Conservation (phyloP, 2,113 vertebrate genomes). For the Megaleporinus macrocephalus region DNA sequence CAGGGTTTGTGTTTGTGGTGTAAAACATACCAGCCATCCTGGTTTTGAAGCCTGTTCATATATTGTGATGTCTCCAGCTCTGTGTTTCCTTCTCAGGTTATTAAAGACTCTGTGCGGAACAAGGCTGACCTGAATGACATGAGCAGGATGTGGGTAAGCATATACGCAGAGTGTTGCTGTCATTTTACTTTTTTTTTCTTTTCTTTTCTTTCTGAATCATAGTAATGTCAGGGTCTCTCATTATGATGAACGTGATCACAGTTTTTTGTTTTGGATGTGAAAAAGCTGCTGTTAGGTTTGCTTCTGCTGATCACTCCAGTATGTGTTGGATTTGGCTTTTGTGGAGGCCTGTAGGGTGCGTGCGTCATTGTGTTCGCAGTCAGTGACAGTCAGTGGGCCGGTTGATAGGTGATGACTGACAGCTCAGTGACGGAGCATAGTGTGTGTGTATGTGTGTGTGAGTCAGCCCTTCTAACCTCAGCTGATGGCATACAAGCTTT, state of each 20-base stretch:
- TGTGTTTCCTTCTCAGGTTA: constrained; percentile 78
- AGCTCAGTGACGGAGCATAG: constrained; percentile 20
- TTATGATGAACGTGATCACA: background rate
- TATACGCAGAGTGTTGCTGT: background rate
- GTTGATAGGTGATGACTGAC: constrained; percentile 29
- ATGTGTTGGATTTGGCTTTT: constrained; percentile 4
- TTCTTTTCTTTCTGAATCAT: background rate
- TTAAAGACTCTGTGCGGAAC: constrained; percentile 95
- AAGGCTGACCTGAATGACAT: constrained; percentile 93
- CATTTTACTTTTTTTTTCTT: no score
- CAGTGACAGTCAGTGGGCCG: background rate
- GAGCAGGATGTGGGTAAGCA: constrained; percentile 99
- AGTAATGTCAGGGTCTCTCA: background rate
- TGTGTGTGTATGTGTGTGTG: constrained; percentile 18
- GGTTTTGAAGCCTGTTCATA: background rate
- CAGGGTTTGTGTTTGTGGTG: no score
- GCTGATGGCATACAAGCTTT: constrained; percentile 1
- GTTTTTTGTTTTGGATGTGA: background rate
- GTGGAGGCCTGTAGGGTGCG: background rate
- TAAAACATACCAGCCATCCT: background rate
- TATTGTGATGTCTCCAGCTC: background rate
- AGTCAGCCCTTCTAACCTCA: background rate
- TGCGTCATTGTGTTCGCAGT: constrained; percentile 30
- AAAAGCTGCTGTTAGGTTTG: background rate
- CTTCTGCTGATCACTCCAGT: background rate